Percentiles rank a stretch among this genome's conserved stretches.
These are phyloP conservation scores for Falco rusticolus DNA, from an alignment of 2,797 vertebrate genomes.

Conservation along the genomic window DNA sequence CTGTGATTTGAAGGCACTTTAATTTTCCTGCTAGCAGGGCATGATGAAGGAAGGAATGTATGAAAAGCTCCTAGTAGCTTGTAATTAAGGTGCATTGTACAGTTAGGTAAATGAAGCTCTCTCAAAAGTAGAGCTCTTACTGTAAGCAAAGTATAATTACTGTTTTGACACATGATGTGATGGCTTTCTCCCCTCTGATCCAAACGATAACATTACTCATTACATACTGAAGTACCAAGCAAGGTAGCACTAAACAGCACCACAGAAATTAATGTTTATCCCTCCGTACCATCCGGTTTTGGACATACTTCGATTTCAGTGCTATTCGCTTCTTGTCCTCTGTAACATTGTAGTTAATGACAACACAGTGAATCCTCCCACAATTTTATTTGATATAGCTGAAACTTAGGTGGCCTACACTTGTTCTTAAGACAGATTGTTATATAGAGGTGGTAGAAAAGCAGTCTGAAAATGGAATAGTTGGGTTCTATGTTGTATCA, in stretches of 20 bases:
- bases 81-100: background rate
- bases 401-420: background rate
- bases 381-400: background rate
- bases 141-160: background rate
- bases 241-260: background rate
- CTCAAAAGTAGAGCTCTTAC: background rate
- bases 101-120: background rate
- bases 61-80: background rate
- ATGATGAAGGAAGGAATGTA: background rate
- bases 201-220: background rate
- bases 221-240: background rate
- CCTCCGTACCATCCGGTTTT: background rate
- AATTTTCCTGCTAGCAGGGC: constrained; percentile 11
- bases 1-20: background rate
- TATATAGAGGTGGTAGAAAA: background rate
- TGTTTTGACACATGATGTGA: background rate
- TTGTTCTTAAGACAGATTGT: background rate
- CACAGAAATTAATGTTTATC: background rate
- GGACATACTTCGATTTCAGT: background rate
- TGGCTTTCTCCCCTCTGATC: background rate
- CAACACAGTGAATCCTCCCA: background rate
- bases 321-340: background rate
- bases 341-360: background rate
- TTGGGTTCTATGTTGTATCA: background rate
- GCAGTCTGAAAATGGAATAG: background rate